phyloP scores from a whole-genome alignment of 2,797 vertebrate species.

The Cercopithecus diana region DNA sequence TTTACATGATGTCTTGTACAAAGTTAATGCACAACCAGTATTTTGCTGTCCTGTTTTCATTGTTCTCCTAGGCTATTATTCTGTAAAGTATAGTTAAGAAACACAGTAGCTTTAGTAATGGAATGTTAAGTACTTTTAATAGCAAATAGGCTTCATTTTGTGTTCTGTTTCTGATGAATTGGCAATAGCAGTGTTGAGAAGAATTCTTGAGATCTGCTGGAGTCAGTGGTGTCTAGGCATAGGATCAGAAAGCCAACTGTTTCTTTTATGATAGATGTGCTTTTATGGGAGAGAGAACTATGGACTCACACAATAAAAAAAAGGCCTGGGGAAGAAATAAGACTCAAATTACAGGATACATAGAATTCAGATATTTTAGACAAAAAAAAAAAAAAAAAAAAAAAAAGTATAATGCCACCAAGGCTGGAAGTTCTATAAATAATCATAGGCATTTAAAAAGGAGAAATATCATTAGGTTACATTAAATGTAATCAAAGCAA shows the following conservation, averaged over 20 bases:
- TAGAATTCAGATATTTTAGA: not conserved
- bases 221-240: not conserved
- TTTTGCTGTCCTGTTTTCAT: constrained; percentile 42
- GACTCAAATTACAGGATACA: not conserved
- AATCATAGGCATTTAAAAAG: not conserved
- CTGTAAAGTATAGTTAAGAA: constrained; percentile 24
- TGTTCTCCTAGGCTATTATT: constrained; percentile 20
- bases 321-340: not conserved
- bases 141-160: constrained; percentile 36
- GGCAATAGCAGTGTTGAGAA: not conserved
- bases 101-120: constrained; percentile 2
- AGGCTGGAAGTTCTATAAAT: constrained; percentile 4
- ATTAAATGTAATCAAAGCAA: constrained; percentile 41
- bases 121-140: not conserved
- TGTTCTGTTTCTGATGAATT: constrained; percentile 26
- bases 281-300: constrained; percentile 19
- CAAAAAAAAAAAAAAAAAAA: not conserved
- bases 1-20: not conserved
- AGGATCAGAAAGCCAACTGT: not conserved
- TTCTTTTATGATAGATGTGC: constrained; percentile 21
- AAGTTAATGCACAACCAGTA: not conserved
- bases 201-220: constrained; percentile 11
- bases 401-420: not conserved
- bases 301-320: not conserved
- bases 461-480: constrained; percentile 10